Percentiles rank a stretch among this genome's conserved stretches.
These are phyloP conservation scores for Mirza zaza DNA, from an alignment of 2,113 vertebrate species.

Conservation along the genomic window DNA sequence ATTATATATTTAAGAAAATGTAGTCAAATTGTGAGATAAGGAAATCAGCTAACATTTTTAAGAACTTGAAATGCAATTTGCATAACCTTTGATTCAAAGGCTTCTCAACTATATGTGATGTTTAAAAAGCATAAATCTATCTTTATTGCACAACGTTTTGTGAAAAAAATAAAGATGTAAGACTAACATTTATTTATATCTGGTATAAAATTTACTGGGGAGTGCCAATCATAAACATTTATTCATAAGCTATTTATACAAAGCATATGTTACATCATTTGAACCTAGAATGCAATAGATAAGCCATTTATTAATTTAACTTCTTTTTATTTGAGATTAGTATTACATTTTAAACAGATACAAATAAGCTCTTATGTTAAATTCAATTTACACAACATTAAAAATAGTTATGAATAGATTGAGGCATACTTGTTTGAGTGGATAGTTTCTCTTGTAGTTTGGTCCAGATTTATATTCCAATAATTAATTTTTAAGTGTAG, in stretches of 20 bases:
- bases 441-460: background rate
- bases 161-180: constrained; percentile 34
- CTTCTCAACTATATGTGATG: background rate
- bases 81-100: background rate
- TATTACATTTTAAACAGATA: background rate
- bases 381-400: background rate
- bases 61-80: background rate
- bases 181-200: constrained; percentile 30
- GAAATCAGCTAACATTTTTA: constrained; percentile 5
- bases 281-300: background rate
- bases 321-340: background rate
- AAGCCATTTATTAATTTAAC: background rate
- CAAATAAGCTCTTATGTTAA: background rate
- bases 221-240: background rate
- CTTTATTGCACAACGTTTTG: background rate
- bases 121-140: background rate
- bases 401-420: background rate
- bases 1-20: background rate
- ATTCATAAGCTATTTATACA: background rate
- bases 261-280: background rate
- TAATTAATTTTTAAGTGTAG: background rate
- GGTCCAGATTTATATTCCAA: background rate
- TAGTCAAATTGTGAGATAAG: background rate
- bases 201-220: constrained; percentile 13
- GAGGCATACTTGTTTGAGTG: background rate